A percentile compares a stretch with the other conserved stretches of the same genome.
phyloP scores from a whole-genome alignment of 1,140 invertebrate genomes.

The Teleopsis dalmanni region DNA sequence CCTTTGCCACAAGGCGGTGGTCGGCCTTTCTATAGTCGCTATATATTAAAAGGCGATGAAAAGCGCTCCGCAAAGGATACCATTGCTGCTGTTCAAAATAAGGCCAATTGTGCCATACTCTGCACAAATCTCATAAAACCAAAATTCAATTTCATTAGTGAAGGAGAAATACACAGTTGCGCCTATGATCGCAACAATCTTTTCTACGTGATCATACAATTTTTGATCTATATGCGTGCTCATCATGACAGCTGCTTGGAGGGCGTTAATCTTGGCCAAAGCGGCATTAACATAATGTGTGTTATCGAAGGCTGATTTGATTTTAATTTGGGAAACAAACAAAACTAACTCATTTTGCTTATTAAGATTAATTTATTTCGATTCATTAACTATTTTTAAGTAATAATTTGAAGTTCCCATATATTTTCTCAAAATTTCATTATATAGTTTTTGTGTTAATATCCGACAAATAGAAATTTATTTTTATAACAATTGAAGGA shows the following conservation, averaged over 20 bases:
- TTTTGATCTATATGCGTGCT: conserved; percentile 66
- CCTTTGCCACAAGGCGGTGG: conserved; percentile 69
- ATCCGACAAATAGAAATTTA: too few species aligned
- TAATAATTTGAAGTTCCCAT: too few species aligned
- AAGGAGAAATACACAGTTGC: conserved; percentile 40
- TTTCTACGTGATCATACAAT: conserved; percentile 70
- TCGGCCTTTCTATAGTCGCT: conserved; percentile 61
- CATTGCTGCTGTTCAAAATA: conserved; percentile 34
- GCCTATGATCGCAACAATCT: conserved; percentile 72
- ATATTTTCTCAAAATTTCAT: too few species aligned
- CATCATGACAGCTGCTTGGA: conserved; percentile 71
- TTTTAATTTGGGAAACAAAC: too few species aligned
- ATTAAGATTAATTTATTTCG: too few species aligned
- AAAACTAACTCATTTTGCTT: too few species aligned
- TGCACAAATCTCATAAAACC: conserved; percentile 32
- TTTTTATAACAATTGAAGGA: too few species aligned
- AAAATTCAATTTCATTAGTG: conserved; percentile 44
- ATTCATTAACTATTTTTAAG: too few species aligned
- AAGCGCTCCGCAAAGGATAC: conserved; percentile 45
- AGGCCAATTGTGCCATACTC: conserved; percentile 39
- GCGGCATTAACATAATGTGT: conserved; percentile 72
- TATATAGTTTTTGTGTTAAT: too few species aligned
- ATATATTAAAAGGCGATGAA: conserved; percentile 35
- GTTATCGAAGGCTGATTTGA: conserved; percentile 57
- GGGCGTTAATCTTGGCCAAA: conserved; percentile 66